Evolutionary conservation across 2,113 vertebrate genomes (phyloP), one percentile per base, ranked within the genome.

Genomic region (Calypte anna): DNA sequence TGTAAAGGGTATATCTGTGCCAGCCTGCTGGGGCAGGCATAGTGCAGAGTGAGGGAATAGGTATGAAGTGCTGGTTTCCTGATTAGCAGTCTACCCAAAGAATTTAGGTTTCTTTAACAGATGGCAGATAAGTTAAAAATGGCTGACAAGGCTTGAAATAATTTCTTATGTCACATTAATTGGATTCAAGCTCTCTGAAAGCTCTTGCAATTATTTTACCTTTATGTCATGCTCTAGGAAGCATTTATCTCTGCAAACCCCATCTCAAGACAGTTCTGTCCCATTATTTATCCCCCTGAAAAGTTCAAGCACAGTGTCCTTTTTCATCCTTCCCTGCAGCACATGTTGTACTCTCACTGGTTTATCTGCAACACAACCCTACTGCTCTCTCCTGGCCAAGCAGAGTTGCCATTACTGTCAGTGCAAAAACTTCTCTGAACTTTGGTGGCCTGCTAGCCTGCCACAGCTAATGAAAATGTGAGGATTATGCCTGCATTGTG

Each of bases 101-200:
- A 92, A 53, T 94, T 87, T 53, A 88, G 38, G 46, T 77, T 77
- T 88, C 90, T 76, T n/a, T 85, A 94, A 90, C 79, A 96, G 95
- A 95, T 96, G 88, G 93, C 43, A 94, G 44, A 5, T 66, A 85
- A 51, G n/a, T 93, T 94, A 74, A 92, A 93, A 91, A 95, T 33
- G 63, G 87, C 84, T 95, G 91, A 87, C 75, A 94, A 84, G 33
- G 28, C n/a, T 87, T 81, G 78, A 91, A 84, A 91, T 91, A 89
- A 95, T 93, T 92, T 91, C 82, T 90, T 83, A 72, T 72, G 90
- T 93, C 64, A 88, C 66, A 63, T 90, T 96, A 96, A 94, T 93
- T 93, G 57, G 72, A 95, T 83, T 91, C 61, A 61, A 82, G 54
- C 59, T 92, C 61, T 86, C 68, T 8, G 40, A 94, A 91, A 93